A percentile compares a stretch with the other conserved stretches of the same genome.
These are phyloP conservation scores for Esox masquinongy DNA, from an alignment of 2,797 vertebrate species.

Conservation along the genomic window DNA sequence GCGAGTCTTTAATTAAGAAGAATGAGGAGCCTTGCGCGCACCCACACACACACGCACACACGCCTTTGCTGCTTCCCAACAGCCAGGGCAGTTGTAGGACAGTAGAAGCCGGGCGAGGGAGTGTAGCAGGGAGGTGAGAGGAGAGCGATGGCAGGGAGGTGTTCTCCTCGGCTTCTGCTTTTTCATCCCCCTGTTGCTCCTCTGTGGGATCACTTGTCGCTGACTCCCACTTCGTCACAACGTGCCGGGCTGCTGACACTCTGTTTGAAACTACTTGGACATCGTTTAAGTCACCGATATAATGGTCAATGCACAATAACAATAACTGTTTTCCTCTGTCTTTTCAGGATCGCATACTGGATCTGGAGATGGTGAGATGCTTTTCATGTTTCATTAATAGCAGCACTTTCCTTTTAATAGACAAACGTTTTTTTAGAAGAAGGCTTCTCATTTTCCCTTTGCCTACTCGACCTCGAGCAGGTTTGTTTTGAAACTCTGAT, in stretches of 20 bases:
- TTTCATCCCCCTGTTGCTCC: slow-evolving; percentile 45
- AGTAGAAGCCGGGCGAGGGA: background rate
- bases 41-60: background rate
- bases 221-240: slow-evolving; percentile 22
- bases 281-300: background rate
- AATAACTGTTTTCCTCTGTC: slow-evolving; percentile 59
- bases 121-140: slow-evolving; percentile 48
- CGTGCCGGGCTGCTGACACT: no score
- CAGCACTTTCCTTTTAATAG: no score
- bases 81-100: slow-evolving; percentile 30
- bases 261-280: background rate
- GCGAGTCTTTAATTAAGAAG: slow-evolving; percentile 69
- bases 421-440: no score
- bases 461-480: background rate
- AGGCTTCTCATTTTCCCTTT: no score
- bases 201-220: slow-evolving; percentile 35
- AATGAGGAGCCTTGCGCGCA: slow-evolving; percentile 20
- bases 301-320: background rate
- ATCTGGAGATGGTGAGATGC: slow-evolving; percentile 85
- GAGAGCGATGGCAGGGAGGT: slow-evolving; percentile 36
- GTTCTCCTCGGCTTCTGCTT: slow-evolving; percentile 31
- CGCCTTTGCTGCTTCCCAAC: slow-evolving; percentile 28
- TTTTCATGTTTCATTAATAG: no score
- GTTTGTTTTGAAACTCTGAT: background rate
- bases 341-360: slow-evolving; percentile 83